A percentile compares a stretch with the other conserved stretches of the same genome.
Evolutionary conservation across 2,888 invertebrate genomes (phyloP).

Genomic region (Uloborus plumipes): DNA sequence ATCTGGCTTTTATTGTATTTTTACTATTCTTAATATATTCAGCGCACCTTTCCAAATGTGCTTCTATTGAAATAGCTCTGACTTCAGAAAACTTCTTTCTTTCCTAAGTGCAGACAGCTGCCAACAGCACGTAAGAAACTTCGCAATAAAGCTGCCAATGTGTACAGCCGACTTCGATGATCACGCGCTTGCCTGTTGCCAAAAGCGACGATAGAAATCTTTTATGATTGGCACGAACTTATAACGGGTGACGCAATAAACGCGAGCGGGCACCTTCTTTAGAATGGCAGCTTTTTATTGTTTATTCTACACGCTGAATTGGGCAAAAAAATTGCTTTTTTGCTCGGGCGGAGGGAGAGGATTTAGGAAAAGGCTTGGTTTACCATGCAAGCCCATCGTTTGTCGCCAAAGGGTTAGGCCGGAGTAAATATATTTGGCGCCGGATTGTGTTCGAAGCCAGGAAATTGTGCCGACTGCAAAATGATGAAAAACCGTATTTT

Average conservation of each 20-base stretch:
- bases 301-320: conserved; percentile 49
- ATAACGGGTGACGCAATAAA: conserved; percentile 20
- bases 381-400: conserved; percentile 60
- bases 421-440: conserved; percentile 41
- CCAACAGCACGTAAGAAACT: conserved; percentile 17
- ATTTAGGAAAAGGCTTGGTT: conserved; percentile 58
- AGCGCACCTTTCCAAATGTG: no score
- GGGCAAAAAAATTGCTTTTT: conserved; percentile 34
- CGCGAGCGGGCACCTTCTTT: neutral
- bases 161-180: conserved; percentile 7
- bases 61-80: no score
- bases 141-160: conserved; percentile 43
- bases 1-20: no score
- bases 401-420: conserved; percentile 56
- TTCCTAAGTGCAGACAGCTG: conserved; percentile 23
- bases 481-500: conserved; percentile 19
- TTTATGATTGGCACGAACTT: conserved; percentile 41
- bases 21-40: no score
- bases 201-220: conserved; percentile 31
- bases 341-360: conserved; percentile 22
- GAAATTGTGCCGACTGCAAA: conserved; percentile 51
- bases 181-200: conserved; percentile 32
- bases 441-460: conserved; percentile 50
- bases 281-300: conserved; percentile 45
- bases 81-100: neutral